A percentile compares a stretch with the other conserved stretches of the same genome.
These are phyloP conservation scores for Aphrophora alni DNA, from an alignment of 2,888 invertebrate genomes.

Conservation along the genomic window DNA sequence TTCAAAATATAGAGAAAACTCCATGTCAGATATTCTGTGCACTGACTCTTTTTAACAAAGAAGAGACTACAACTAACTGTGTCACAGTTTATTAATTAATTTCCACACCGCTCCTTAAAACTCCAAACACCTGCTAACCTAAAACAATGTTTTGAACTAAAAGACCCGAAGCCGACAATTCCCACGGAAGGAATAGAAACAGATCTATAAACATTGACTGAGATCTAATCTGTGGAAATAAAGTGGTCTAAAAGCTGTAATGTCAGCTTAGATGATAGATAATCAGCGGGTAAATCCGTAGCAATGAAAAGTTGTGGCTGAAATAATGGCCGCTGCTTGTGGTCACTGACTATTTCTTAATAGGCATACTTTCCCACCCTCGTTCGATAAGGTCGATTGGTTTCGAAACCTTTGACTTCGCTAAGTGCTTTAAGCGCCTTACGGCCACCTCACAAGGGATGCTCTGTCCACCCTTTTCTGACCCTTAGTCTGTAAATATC, in stretches of 20 bases:
- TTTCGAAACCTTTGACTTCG: background rate
- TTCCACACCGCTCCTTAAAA: no score
- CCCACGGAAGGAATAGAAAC: background rate
- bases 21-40: no score
- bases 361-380: background rate
- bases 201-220: background rate
- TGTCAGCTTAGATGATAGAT: background rate
- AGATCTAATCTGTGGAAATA: background rate
- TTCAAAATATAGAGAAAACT: no score
- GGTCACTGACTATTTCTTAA: background rate
- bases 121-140: no score
- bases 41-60: no score
- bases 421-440: conserved; percentile 9
- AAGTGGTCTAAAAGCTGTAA: background rate
- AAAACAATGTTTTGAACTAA: no score
- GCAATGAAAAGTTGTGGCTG: background rate
- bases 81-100: no score
- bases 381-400: background rate
- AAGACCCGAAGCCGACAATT: background rate
- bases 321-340: no score
- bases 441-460: background rate
- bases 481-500: background rate
- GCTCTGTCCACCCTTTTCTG: background rate
- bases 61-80: no score
- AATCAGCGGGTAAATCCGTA: background rate